A percentile compares a stretch with the other conserved stretches of the same genome.
Evolutionary conservation across 92 coral and sea anemone genomes (phyloP).

Genomic region (Epizoanthus scotinus): DNA sequence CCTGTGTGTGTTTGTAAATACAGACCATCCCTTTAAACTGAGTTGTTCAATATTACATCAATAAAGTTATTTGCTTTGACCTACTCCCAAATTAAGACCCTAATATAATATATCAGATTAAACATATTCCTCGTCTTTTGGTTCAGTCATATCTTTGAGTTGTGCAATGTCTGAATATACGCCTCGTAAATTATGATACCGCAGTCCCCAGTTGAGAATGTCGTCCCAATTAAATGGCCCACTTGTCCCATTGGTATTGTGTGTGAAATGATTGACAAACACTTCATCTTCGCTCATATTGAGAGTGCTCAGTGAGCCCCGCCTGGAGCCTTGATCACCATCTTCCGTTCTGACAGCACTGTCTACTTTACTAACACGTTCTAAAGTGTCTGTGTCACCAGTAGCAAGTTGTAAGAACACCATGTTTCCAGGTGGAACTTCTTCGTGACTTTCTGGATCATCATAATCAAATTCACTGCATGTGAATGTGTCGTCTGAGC

Average conservation of each 20-base stretch:
- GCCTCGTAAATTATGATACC: constrained; percentile 85
- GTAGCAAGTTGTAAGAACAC: constrained; percentile 69
- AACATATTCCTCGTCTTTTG: constrained; percentile 69
- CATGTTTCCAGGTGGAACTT: constrained; percentile 67
- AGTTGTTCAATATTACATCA: too few species aligned
- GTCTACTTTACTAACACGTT: constrained; percentile 31
- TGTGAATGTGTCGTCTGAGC: constrained; percentile 95
- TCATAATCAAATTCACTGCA: constrained; percentile 96
- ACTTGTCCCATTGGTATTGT: constrained; percentile 62
- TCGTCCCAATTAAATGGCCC: constrained; percentile 92
- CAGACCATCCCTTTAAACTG: too few species aligned
- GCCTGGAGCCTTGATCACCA: constrained; percentile 45
- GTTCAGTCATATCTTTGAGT: constrained; percentile 54
- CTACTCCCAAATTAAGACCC: too few species aligned
- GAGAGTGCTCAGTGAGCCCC: constrained; percentile 69
- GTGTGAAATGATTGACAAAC: constrained; percentile 58
- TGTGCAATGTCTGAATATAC: constrained; percentile 88
- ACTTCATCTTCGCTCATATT: constrained; percentile 71
- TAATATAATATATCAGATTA: constrained; percentile 13
- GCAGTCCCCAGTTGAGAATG: constrained; percentile 84
- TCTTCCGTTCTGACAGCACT: constrained; percentile 4
- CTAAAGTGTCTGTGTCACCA: constrained; percentile 37
- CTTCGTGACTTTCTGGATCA: constrained; percentile 76
- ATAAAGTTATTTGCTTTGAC: too few species aligned
- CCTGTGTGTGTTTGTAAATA: too few species aligned